A percentile compares a stretch with the other conserved stretches of the same genome.
These are phyloP conservation scores for Plemyria rubiginata DNA, from an alignment of 2,888 invertebrate species.

Conservation along the genomic window DNA sequence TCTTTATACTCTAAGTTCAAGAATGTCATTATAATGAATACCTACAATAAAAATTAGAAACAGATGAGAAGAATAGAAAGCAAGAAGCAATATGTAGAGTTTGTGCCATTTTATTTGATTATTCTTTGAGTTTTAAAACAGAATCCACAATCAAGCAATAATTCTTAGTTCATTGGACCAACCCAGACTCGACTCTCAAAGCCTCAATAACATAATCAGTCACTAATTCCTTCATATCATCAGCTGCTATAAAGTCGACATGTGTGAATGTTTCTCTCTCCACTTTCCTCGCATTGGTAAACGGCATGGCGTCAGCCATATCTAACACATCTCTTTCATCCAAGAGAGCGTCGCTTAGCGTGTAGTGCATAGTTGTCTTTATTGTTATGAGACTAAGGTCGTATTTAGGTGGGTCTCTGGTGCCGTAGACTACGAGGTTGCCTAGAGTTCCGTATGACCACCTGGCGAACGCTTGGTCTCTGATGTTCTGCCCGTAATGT, in stretches of 20 bases:
- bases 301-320: constrained; percentile 11
- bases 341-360: constrained; percentile 4
- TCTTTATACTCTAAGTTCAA: no score
- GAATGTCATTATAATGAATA: no score
- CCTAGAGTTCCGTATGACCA: constrained; percentile 55
- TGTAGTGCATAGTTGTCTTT: constrained; percentile 54
- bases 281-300: constrained; percentile 4
- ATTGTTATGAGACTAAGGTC: constrained; percentile 56
- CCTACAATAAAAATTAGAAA: no score
- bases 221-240: constrained; percentile 18
- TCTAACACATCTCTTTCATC: constrained; percentile 15
- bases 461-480: constrained; percentile 59
- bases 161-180: neutral
- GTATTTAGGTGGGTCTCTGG: constrained; percentile 55
- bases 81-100: neutral
- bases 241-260: constrained; percentile 8
- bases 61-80: no score
- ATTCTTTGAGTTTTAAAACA: neutral
- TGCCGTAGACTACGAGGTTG: constrained; percentile 57
- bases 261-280: constrained; percentile 10
- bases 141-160: neutral
- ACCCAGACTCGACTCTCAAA: constrained; percentile 15
- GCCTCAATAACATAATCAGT: constrained; percentile 14
- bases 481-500: constrained; percentile 70
- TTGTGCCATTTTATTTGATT: neutral